phyloP scores from a whole-genome alignment of 2,113 vertebrate genomes.

The Barbus barbus region DNA sequence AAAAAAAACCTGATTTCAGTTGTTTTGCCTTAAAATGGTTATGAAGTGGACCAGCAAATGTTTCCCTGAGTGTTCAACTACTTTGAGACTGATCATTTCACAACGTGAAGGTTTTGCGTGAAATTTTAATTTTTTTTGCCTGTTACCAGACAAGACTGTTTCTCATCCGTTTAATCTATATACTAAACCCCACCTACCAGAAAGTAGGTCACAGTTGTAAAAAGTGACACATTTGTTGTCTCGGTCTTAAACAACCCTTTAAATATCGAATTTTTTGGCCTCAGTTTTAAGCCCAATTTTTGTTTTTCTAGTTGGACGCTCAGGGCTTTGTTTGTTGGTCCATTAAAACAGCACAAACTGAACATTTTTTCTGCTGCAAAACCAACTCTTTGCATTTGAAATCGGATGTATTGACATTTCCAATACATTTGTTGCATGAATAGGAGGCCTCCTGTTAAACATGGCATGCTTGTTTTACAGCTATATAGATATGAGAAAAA shows the following conservation, averaged over 20 bases:
- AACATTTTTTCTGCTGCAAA: constrained; percentile 88
- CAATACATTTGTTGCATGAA: constrained; percentile 77
- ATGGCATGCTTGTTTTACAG: constrained; percentile 83
- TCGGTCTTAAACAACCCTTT: background rate
- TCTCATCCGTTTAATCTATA: no score
- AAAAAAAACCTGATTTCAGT: constrained; percentile 78
- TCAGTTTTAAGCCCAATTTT: background rate
- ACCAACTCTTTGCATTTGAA: constrained; percentile 75
- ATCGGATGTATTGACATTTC: constrained; percentile 74
- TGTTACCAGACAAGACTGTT: no score
- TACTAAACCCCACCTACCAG: no score
- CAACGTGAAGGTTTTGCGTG: background rate
- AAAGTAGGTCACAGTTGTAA: background rate
- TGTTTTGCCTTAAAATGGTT: constrained; percentile 91
- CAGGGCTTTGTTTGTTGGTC: constrained; percentile 63
- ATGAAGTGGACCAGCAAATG: constrained; percentile 77
- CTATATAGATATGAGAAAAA: constrained; percentile 78
- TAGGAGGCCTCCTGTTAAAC: constrained; percentile 79
- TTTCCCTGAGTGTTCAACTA: constrained; percentile 50
- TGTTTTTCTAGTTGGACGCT: constrained; percentile 48
- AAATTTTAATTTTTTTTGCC: no score
- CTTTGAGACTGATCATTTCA: background rate
- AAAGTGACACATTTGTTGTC: background rate
- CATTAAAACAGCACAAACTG: constrained; percentile 86
- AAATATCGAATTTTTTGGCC: background rate